Conservation (phyloP, 2,113 vertebrate genomes). For the Callocephalon fimbriatum region DNA sequence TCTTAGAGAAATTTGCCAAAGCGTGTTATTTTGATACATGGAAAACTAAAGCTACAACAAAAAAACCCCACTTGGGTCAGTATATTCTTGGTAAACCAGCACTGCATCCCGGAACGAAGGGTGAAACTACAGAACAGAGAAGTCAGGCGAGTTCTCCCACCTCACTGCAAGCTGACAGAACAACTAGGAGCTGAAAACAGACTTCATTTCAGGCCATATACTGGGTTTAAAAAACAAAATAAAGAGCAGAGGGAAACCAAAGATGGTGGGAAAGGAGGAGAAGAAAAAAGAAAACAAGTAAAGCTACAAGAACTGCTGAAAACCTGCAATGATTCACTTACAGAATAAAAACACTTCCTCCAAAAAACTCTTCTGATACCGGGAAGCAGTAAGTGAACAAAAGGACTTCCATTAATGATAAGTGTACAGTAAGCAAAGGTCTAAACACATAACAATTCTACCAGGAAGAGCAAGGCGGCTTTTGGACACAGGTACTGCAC, state of each 20-base stretch:
- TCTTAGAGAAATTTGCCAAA: not conserved
- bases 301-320: not conserved
- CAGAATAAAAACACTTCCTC: not conserved
- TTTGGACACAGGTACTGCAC: not conserved
- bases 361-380: not conserved
- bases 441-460: rapidly evolving
- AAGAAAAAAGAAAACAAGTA: not conserved
- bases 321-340: not conserved
- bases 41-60: not conserved
- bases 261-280: not conserved
- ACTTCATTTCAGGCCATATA: not conserved
- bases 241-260: not conserved
- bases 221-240: not conserved
- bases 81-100: not conserved
- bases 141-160: not conserved
- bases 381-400: not conserved
- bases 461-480: not conserved
- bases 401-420: not conserved
- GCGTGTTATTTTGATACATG: not conserved
- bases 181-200: not conserved
- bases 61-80: not conserved
- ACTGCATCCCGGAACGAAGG: not conserved
- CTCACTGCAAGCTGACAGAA: not conserved
- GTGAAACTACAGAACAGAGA: not conserved
- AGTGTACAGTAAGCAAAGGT: not conserved